Base-by-base conservation (phyloP, 2,797 vertebrate species). In the Pangasius larnaudii region DNA sequence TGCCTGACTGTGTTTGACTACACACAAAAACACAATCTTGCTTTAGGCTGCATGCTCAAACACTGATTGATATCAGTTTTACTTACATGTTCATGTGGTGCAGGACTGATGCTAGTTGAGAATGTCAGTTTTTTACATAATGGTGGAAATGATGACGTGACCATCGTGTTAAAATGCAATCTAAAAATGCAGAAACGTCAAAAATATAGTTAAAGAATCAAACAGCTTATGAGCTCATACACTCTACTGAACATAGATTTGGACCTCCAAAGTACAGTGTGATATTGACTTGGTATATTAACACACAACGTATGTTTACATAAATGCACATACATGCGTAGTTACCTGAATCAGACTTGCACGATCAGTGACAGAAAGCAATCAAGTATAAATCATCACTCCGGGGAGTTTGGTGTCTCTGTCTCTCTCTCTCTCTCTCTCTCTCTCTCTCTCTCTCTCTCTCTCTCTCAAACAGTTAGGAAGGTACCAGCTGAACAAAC, bases 351-450 rank as follows among this genome's bases (percentile, higher is more conserved):
- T 90, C 88, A 85, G 85, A 81, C 85, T 86, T 74, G 81, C 86
- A 78, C 61, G 74, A 85, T 78, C 85, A 89, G 82, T 81, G 11
- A 30, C 63, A 69, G 63, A 89, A 84, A 78, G 42, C 86, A 89
- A 14, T 61, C 6, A 77, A 87, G 84, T 88, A 88, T 84, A 89
- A 89, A 19, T 30, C 18, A 79, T 89, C 79, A 87, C 84, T 89
- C 78, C 78, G 84, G 51, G 67, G 83, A 90, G 77, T 63, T 79
- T 22, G 2, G 7, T 90, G 30, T 65, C 71, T 86, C 56, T 86
- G 85, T 78, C 33, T 74, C 49, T 67, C 42, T 69, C n/a, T 30
- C 74, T 16, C 78, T 83, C 61, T 79, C 53, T 71, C 16, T 39
- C 33, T 39, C 71, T 74, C 22, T 46, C 9, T 87, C 36, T 75